These are phyloP conservation scores for Sebastiscus albofasciatus DNA, from an alignment of 2,797 vertebrate genomes.

Conservation along the genomic window DNA sequence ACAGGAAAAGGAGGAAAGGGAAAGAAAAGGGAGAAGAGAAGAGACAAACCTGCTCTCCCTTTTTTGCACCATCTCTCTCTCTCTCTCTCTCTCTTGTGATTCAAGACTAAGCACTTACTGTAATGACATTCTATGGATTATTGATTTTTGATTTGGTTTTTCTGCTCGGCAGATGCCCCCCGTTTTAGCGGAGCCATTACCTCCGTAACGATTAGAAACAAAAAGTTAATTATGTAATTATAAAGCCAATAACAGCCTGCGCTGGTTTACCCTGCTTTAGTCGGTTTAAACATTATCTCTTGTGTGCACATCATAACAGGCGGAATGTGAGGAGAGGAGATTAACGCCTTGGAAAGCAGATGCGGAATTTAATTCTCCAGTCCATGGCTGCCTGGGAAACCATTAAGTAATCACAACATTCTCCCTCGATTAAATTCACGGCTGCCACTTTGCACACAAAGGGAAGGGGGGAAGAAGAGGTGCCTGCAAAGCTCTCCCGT, in stretches of 20 bases:
- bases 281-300: conserved; percentile 99
- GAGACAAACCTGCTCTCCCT: conserved; percentile 50
- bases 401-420: conserved; percentile 99
- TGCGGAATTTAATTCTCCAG: conserved; percentile 99
- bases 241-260: conserved; percentile 99
- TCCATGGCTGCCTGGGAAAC: conserved; percentile 99
- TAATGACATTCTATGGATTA: conserved; percentile 99
- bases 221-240: conserved; percentile 99
- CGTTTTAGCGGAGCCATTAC: conserved; percentile 99
- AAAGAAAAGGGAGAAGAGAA: conserved; percentile 49
- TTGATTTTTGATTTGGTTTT: conserved; percentile 99
- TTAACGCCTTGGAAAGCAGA: conserved; percentile 99
- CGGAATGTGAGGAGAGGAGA: conserved; percentile 99
- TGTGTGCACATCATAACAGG: conserved; percentile 99
- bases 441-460: conserved; percentile 98
- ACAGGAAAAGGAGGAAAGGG: conserved; percentile 74
- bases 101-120: conserved; percentile 89
- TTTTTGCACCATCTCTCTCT: conserved; percentile 46
- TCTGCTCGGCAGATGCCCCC: conserved; percentile 93
- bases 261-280: conserved; percentile 99
- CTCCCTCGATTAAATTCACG: conserved; percentile 97
- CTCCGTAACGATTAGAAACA: conserved; percentile 99
- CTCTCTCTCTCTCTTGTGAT: conserved; percentile 48
- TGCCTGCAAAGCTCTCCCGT: conserved; percentile 88
- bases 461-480: conserved; percentile 87